These are phyloP conservation scores for Pygathrix nemaeus DNA, from an alignment of 2,113 vertebrate species.

Conservation along the genomic window DNA sequence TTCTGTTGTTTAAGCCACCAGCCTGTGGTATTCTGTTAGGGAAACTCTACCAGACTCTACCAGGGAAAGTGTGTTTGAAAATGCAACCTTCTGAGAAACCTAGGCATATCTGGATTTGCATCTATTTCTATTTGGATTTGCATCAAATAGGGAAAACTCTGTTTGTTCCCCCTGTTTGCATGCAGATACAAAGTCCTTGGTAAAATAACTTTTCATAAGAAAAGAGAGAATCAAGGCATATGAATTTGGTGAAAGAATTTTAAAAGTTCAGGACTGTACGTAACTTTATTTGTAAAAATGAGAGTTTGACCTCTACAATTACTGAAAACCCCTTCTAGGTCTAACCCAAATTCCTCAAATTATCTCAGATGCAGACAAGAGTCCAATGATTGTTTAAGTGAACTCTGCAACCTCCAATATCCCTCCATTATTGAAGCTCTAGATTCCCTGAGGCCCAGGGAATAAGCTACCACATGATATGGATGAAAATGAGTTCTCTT, in stretches of 20 bases:
- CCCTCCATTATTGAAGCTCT: not conserved
- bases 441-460: fast-evolving
- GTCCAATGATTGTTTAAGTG: not conserved
- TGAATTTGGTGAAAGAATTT: not conserved
- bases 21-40: not conserved
- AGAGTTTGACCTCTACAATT: not conserved
- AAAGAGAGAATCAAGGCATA: not conserved
- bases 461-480: fast-evolving
- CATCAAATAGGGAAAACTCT: not conserved
- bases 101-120: not conserved
- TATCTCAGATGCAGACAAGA: not conserved
- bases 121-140: too few species aligned
- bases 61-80: not conserved
- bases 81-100: not conserved
- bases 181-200: not conserved
- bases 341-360: not conserved
- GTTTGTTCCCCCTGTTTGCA: not conserved
- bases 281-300: not conserved
- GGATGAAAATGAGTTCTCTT: not conserved
- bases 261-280: not conserved
- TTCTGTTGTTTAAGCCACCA: not conserved
- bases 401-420: not conserved
- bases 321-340: not conserved
- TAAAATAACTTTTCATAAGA: not conserved
- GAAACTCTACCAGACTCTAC: not conserved